These are phyloP conservation scores for Epirrita christyi DNA, from an alignment of 2,888 invertebrate species.

Conservation along the genomic window DNA sequence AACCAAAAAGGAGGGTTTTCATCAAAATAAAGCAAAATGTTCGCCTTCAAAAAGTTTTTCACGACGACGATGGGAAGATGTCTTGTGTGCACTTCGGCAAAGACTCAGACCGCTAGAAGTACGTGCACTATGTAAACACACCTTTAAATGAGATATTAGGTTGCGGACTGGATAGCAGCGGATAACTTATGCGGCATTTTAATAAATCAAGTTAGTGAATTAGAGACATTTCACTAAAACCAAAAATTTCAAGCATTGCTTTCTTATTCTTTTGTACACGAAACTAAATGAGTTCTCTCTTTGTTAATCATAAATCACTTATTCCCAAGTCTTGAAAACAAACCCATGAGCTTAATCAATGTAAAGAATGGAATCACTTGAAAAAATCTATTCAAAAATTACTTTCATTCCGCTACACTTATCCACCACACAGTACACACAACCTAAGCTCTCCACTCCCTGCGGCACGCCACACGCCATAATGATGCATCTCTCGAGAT, in stretches of 20 bases:
- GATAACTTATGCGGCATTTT: neutral
- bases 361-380: too few relatives aligned
- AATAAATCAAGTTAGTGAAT: too few relatives aligned
- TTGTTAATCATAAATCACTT: too few relatives aligned
- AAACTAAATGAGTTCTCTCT: too few relatives aligned
- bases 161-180: constrained; percentile 22
- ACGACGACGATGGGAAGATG: constrained; percentile 57
- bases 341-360: too few relatives aligned
- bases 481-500: constrained; percentile 81
- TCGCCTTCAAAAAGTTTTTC: constrained; percentile 49
- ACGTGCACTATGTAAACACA: constrained; percentile 68
- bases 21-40: constrained; percentile 39
- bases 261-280: too few relatives aligned
- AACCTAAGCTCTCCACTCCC: constrained; percentile 51
- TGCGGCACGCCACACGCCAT: constrained; percentile 65
- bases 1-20: constrained; percentile 43
- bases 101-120: constrained; percentile 61
- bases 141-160: constrained; percentile 67
- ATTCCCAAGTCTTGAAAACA: too few relatives aligned
- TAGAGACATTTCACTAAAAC: too few relatives aligned
- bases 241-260: too few relatives aligned
- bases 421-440: neutral
- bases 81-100: constrained; percentile 64
- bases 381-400: constrained; percentile 12
- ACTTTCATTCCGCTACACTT: neutral